phyloP scores from a whole-genome alignment of 2,888 invertebrate genomes.

The Brenthis daphne region DNA sequence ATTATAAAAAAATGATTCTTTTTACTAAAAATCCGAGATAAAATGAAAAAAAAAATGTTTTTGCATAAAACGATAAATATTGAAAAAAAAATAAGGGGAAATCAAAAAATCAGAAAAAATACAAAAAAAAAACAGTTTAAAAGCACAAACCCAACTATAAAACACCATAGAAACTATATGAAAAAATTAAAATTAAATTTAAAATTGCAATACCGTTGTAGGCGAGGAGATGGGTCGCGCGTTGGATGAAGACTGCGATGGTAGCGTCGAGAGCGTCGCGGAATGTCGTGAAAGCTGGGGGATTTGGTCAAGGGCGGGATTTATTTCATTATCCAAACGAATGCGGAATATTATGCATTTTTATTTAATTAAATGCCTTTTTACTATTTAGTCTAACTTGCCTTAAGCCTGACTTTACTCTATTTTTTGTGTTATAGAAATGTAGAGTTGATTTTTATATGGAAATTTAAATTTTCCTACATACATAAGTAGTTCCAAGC shows the following conservation, averaged over 20 bases:
- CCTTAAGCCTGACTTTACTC: not conserved
- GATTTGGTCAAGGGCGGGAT: conserved; percentile 34
- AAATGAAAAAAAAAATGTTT: not conserved
- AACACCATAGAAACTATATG: conserved; percentile 4
- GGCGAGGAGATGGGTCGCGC: conserved; percentile 32
- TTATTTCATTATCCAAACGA: conserved; percentile 20
- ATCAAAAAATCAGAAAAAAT: not conserved
- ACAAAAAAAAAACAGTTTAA: conserved; percentile 17
- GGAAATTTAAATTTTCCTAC: not conserved
- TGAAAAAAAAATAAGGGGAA: too few relatives aligned
- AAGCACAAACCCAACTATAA: conserved; percentile 29
- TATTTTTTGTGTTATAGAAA: not conserved
- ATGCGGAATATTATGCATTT: conserved; percentile 17
- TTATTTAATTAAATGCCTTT: not conserved
- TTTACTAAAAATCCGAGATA: not conserved
- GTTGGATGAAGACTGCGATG: conserved; percentile 33
- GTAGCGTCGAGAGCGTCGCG: conserved; percentile 16
- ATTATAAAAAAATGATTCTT: too few relatives aligned
- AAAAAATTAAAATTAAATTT: conserved; percentile 15
- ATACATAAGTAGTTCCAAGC: too few relatives aligned
- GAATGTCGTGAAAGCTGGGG: conserved; percentile 36
- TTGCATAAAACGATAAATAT: too few relatives aligned
- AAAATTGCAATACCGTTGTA: conserved; percentile 17
- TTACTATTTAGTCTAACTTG: not conserved
- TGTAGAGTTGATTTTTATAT: not conserved